Base-by-base conservation (phyloP, 1,140 invertebrate genomes). In the Pseudomyrmex flavicornis region DNA sequence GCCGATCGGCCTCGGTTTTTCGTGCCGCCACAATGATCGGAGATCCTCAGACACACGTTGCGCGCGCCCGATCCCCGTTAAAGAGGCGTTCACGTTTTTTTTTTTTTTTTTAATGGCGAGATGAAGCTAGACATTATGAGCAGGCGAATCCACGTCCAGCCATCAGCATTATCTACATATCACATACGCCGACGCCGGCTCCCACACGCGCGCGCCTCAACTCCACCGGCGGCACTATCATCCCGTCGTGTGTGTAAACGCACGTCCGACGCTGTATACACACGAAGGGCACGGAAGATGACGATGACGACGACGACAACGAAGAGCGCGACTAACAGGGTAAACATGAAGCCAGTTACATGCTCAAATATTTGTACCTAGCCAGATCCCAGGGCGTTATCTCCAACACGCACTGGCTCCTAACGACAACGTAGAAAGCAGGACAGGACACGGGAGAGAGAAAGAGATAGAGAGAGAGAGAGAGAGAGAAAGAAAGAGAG, bases 291-390 rank as follows among this genome's bases (percentile, higher is more conserved):
- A 44, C 70, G 48, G 63, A 84, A 52, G 63, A 84, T 44, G 75
- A 76, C 48, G 54, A 70, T 12, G 56, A 75, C 17, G 70, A 83
- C 62, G 56, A 63, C 61, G 61, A 77, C 59, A 63, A 68, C 62
- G 62, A 85, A 74, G 84, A 87, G 68, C 84, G 48, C 65, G 63
- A 72, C 77, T 83, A 86, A 90, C 88, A 92, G 90, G 91, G 89
- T 85, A 93, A 93, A 93, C 90, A 91, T 22, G 48, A 89, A 89
- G 90, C 90, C 87, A 91, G 91, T 92, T 92, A 91, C 85, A 89
- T 89, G 91, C 84, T 91, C 92, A 93, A 94, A 94, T 94, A 94
- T 94, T 94, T 94, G 92, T 90, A 84, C 83, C 90, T 86, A 84
- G 84, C 77, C 82, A 79, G 80, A 66, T 82, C 73, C 76, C 82